Evolutionary conservation across 1,140 invertebrate genomes (phyloP), one percentile per base, ranked within the genome.

Genomic region (Epicauta chinensis): DNA sequence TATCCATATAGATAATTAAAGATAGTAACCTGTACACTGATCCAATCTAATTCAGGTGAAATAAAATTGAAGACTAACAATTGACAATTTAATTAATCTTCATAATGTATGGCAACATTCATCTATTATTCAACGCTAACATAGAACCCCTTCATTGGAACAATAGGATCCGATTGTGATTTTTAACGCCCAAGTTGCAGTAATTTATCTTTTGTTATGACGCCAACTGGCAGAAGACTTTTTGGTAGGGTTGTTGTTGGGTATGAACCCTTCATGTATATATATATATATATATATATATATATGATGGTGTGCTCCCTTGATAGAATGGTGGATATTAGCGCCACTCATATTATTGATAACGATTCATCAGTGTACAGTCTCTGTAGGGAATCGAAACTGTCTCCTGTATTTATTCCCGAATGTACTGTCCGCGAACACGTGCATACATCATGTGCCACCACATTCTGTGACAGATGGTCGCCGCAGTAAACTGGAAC

Each of bases 401-500:
- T n/a, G n/a, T n/a, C n/a, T 23, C 23, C 4, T 7, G 23, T 23
- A 23, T 23, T 23, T 23, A 23, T 23, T 5, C 30, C 38, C 14
- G 45, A 31, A 31, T 49, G 34, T 42, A 46, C n/a, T 15, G 45
- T 32, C 46, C 41, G 17, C 39, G 16, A 46, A 58, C 56, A 58
- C 32, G 36, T 45, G 53, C 47, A 58, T 58, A 48, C 51, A 58
- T 58, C 51, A 58, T 41, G 46, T 40, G 43, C 54, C 48, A 48
- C 48, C 48, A 16, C 53, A 55, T 13, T 41, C 34, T 39, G 53
- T 58, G 56, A 58, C 56, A 58, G 52, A 58, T 55, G 53, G 53
- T 44, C 12, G 47, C 48, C 56, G 44, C 52, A 51, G 42, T 58
- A 16, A 15, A 36, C 43, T 29, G 7, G 23, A 23, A 37, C 38